These are phyloP conservation scores for Pachyuromys duprasi DNA, from an alignment of 2,797 vertebrate genomes.

Conservation along the genomic window DNA sequence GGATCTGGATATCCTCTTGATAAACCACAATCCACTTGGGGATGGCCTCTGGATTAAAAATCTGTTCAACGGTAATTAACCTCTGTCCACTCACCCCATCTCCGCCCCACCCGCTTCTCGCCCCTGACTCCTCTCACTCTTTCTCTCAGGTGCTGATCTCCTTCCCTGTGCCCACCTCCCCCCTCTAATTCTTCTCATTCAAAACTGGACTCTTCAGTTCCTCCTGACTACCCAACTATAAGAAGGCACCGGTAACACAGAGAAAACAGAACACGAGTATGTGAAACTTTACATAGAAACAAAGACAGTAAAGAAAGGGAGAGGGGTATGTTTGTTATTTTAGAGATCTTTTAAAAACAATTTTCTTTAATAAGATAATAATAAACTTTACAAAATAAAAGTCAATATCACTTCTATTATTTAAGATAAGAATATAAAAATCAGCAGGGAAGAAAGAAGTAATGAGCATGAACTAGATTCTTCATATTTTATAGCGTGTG, in stretches of 20 bases:
- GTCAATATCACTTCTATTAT: neutral
- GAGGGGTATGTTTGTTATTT: neutral
- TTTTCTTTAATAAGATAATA: neutral
- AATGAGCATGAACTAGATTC: neutral
- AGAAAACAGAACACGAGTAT: neutral
- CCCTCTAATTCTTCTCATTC: neutral
- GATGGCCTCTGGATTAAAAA: neutral
- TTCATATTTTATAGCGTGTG: neutral
- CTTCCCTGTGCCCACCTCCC: neutral
- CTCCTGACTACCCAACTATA: neutral
- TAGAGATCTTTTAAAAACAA: neutral
- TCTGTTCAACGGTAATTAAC: neutral
- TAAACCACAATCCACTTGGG: neutral
- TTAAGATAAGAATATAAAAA: slow-evolving; percentile 34
- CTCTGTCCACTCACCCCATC: neutral
- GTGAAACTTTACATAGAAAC: neutral
- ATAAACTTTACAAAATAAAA: slow-evolving; percentile 12
- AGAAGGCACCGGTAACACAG: neutral
- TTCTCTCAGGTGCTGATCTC: neutral
- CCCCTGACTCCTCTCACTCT: neutral
- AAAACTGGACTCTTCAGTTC: neutral
- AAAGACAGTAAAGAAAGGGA: neutral
- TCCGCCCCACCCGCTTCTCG: neutral
- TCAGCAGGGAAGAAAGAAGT: neutral
- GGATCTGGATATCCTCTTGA: neutral